Conservation (phyloP, 2,888 invertebrate species). For the Macrosoma leucophasiata region DNA sequence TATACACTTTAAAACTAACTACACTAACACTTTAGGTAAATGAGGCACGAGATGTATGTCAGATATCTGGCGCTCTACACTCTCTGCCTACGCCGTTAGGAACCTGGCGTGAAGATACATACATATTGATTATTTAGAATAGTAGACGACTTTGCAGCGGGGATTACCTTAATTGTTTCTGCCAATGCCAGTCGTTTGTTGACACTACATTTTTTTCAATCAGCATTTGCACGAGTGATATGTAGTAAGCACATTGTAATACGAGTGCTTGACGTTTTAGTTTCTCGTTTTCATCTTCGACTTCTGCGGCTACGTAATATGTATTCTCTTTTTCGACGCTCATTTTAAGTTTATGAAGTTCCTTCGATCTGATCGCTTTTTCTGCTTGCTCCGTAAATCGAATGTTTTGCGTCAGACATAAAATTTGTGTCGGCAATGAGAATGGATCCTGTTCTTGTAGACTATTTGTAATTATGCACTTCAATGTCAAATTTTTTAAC, state of each 20-base stretch:
- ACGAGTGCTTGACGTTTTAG: conserved; percentile 94
- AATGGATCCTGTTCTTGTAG: conserved; percentile 66
- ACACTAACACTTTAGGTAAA: too few relatives aligned
- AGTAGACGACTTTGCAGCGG: too few relatives aligned
- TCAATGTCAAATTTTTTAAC: conserved; percentile 80
- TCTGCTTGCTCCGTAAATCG: conserved; percentile 91
- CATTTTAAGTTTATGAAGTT: conserved; percentile 71
- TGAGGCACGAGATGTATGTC: too few relatives aligned
- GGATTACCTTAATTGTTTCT: conserved; percentile 88
- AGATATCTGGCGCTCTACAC: too few relatives aligned
- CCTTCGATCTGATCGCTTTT: conserved; percentile 82
- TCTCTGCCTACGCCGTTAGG: too few relatives aligned
- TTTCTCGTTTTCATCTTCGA: conserved; percentile 78
- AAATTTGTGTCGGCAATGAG: conserved; percentile 81
- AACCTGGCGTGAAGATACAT: too few relatives aligned
- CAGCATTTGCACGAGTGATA: conserved; percentile 86
- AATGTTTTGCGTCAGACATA: conserved; percentile 90
- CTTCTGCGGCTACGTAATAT: conserved; percentile 68
- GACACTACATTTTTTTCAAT: conserved; percentile 80
- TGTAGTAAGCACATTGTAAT: conserved; percentile 94
- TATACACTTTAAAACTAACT: too few relatives aligned
- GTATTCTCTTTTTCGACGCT: conserved; percentile 69
- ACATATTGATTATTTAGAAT: too few relatives aligned
- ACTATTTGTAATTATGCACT: conserved; percentile 65
- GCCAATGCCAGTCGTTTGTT: conserved; percentile 93